Evolutionary conservation across 2,113 vertebrate genomes (phyloP), one percentile per base, ranked within the genome.

Genomic region (Corythornis madagascariensis): DNA sequence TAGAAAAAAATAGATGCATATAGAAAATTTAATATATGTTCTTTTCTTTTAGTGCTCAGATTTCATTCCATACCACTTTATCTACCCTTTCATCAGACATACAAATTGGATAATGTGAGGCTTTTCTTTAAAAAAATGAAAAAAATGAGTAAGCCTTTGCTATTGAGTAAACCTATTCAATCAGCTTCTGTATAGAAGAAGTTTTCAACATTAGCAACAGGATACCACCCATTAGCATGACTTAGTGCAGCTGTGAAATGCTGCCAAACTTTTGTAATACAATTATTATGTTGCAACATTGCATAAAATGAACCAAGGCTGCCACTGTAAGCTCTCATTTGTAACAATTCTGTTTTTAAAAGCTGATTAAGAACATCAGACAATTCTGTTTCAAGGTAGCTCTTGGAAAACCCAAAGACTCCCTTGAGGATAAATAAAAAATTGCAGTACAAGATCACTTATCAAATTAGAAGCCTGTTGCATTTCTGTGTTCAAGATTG

Each of bases 181-280:
- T 92, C 83, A 93, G 79, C 93, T 96, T 88, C 93, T 93, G 88
- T 79, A 76, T 31, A 87, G 76, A 85, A 94, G 66, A 25, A 82
- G 69, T 88, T 96, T 96, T 93, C 88, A 93, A 26, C 87, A 95
- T 96, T 93, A 95, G 95, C 88, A 95, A 95, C 60, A 91, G 74
- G 94, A 96, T 95, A 94, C 83, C 63, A 72, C 77, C 55, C 79
- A 87, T 93, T 93, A 95, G n/a, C 66, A 73, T 81, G 87, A 96
- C 56, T 92, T 94, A 95, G 70, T 69, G 50, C 67, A 96, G 90
- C 84, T 95, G 83, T 95, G 93, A 97, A 95, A 95, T 79, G 84
- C 43, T 95, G 59, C 79, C 90, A 86, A 48, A 93, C 17, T 85
- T 96, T 45, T 83, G 65, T 90, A 95, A 72, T 66, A 66, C 92